A percentile compares a stretch with the other conserved stretches of the same genome.
Conservation (phyloP, 2,888 invertebrate genomes). For the Acanthacorydalis orientalis region DNA sequence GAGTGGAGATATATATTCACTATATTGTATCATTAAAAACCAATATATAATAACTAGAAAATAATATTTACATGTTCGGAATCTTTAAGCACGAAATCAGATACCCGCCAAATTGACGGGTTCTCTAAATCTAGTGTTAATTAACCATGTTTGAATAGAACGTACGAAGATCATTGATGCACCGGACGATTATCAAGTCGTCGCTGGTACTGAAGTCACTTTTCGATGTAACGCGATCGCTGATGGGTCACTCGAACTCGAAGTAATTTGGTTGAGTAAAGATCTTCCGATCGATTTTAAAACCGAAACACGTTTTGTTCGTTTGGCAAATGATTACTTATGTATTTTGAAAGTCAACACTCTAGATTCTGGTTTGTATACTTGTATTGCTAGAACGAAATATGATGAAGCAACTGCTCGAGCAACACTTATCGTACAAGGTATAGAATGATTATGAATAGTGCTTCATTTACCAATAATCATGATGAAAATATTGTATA, state of each 20-base stretch:
- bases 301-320: slow-evolving; percentile 65
- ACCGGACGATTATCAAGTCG: slow-evolving; percentile 85
- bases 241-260: slow-evolving; percentile 64
- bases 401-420: slow-evolving; percentile 72
- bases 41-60: too few relatives aligned
- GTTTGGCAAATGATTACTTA: slow-evolving; percentile 79
- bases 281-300: slow-evolving; percentile 79
- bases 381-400: slow-evolving; percentile 81
- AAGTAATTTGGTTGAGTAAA: slow-evolving; percentile 78
- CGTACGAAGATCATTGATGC: slow-evolving; percentile 73
- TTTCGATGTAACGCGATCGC: slow-evolving; percentile 87
- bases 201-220: slow-evolving; percentile 76
- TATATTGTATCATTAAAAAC: too few relatives aligned
- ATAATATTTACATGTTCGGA: too few relatives aligned
- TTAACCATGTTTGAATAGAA: slow-evolving; percentile 27
- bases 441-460: slow-evolving; percentile 30
- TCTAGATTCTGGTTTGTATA: slow-evolving; percentile 88
- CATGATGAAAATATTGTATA: slow-evolving; percentile 17
- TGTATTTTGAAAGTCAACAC: slow-evolving; percentile 89
- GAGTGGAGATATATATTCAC: too few relatives aligned
- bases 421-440: slow-evolving; percentile 82
- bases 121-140: slow-evolving; percentile 45
- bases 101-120: too few relatives aligned
- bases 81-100: too few relatives aligned
- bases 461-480: neutral